Conservation (phyloP, 2,888 invertebrate species). For the Ecdyonurus torrentis region DNA sequence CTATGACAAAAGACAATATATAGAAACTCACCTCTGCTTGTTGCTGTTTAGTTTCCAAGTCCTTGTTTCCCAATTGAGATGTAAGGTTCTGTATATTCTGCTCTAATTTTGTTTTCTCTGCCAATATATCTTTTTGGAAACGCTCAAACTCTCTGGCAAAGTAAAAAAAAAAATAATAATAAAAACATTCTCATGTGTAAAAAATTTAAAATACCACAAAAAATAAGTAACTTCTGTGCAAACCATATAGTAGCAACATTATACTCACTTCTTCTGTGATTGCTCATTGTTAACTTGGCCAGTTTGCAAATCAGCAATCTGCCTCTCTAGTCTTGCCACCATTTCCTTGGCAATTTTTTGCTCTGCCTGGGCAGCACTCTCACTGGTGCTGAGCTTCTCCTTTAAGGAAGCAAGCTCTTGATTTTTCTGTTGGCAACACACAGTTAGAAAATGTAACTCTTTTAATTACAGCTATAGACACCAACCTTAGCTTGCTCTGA, state of each 20-base stretch:
- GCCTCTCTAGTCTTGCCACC: not conserved
- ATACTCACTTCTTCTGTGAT: not conserved
- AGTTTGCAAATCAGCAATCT: not conserved
- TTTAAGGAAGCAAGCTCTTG: not conserved
- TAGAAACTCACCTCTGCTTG: conserved; percentile 10
- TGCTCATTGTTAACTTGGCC: not conserved
- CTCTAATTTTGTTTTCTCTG: conserved; percentile 11
- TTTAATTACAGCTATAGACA: too few species aligned
- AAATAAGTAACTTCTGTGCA: not conserved
- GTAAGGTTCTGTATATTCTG: conserved; percentile 9
- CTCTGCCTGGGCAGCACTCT: not conserved
- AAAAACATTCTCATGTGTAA: too few species aligned
- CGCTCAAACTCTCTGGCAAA: conserved; percentile 12
- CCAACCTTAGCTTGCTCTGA: conserved; percentile 12
- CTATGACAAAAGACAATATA: not conserved
- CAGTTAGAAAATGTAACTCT: not conserved
- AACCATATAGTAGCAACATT: not conserved
- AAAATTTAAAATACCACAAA: not conserved
- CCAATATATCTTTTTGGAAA: conserved; percentile 8
- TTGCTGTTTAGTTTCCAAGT: conserved; percentile 12
- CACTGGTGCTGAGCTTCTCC: not conserved
- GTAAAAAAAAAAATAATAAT: too few species aligned
- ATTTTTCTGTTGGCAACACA: not conserved
- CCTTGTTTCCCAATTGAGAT: conserved; percentile 11
- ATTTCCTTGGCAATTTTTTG: not conserved